Evolutionary conservation across 2,797 vertebrate species (phyloP), one percentile per base, ranked within the genome.

Genomic region (Astyanax mexicanus): DNA sequence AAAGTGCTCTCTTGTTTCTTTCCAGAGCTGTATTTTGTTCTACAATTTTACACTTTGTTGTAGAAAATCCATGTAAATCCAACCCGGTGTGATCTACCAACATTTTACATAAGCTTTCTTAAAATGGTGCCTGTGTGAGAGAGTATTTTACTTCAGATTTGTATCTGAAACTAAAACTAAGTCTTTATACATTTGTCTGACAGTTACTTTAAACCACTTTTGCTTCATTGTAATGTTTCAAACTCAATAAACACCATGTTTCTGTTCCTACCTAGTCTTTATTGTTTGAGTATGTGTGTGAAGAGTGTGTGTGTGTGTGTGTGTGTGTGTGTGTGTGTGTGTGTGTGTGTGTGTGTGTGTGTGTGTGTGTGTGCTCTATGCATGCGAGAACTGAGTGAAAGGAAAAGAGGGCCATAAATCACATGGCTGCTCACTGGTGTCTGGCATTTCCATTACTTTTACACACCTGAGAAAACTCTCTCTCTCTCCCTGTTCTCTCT

Each of bases 331-430:
- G 6, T n/a, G n/a, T n/a, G n/a, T n/a, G n/a, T n/a, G n/a, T n/a
- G n/a, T 75, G 52, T 60, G 64, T 68, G 29, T 66, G 37, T 45
- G 61, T 66, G 49, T 37, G 49, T 72, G 49, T 66, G 51, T 32
- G 11, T 57, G 38, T 57, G 61, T 38, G 42, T 49, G n/a, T 47
- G 38, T 21, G 6, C 10, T 4, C 5, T 12, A n/a, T n/a, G n/a
- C n/a, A n/a, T n/a, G n/a, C n/a, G n/a, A n/a, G 10, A 3, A 29
- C 58, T 62, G 32, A 69, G 27, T 44, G 49, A 70, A 37, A 64
- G 64, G 8, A 25, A 64, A 42, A 44, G 5, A 51, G 44, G 21
- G 37, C 45, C 55, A 71, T 71, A 78, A 80, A 80, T 72, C 68
- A 75, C 42, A 42, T 40, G 62, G 45, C 51, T 72, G 35, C n/a